phyloP scores from a whole-genome alignment of 2,888 invertebrate genomes.

The Hirtodrosophila confusa region DNA sequence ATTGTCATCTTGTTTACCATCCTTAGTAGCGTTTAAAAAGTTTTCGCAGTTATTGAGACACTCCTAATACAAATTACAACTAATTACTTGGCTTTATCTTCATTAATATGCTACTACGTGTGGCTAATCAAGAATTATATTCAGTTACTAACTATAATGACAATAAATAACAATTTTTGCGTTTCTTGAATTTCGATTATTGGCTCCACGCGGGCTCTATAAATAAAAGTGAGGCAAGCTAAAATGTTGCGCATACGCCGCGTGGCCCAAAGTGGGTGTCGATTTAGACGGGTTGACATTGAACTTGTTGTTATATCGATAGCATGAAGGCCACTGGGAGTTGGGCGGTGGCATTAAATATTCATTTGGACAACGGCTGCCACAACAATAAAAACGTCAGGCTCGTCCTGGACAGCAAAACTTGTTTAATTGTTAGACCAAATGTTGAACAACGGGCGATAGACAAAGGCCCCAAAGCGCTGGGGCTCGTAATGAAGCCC shows the following conservation, averaged over 20 bases:
- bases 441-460: conserved; percentile 44
- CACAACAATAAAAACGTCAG: conserved; percentile 73
- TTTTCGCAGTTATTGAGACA: too few relatives aligned
- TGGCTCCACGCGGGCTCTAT: conserved; percentile 25
- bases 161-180: conserved; percentile 39
- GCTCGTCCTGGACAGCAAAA: conserved; percentile 34
- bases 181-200: conserved; percentile 47
- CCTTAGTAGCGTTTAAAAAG: too few relatives aligned
- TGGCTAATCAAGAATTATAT: conserved; percentile 39
- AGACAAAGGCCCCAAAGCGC: conserved; percentile 30
- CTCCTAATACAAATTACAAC: conserved; percentile 22
- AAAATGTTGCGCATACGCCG: conserved; percentile 47
- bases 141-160: conserved; percentile 23
- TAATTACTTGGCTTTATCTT: conserved; percentile 14
- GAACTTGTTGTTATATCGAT: conserved; percentile 70
- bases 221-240: conserved; percentile 41
- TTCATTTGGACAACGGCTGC: conserved; percentile 65
- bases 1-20: too few relatives aligned
- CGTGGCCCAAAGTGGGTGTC: conserved; percentile 8
- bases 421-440: conserved; percentile 69
- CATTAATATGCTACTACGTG: conserved; percentile 23
- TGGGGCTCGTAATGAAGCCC: conserved; percentile 64
- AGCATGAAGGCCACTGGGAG: conserved; percentile 50
- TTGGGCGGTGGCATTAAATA: conserved; percentile 60
- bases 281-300: conserved; percentile 63